Percentiles rank a stretch among this genome's conserved stretches.
Conservation (phyloP, 2,113 vertebrate species). For the Nothobranchius kuhntae region DNA sequence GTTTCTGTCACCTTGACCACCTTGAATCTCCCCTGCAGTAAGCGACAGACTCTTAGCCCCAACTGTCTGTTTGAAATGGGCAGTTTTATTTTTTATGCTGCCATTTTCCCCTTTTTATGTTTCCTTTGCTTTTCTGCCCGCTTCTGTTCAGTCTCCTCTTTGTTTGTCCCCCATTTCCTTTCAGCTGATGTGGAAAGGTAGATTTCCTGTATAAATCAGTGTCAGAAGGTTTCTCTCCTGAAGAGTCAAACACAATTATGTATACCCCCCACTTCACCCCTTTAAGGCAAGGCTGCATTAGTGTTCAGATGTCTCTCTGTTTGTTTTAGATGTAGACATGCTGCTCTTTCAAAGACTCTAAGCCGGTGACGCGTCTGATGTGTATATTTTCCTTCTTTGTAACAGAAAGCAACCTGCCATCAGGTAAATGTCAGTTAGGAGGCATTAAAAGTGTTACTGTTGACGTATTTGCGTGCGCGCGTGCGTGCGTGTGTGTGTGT, state of each 20-base stretch:
- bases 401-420: constrained; percentile 56
- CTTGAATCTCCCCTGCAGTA: constrained; percentile 69
- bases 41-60: constrained; percentile 59
- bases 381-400: constrained; percentile 53
- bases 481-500: constrained; percentile 10
- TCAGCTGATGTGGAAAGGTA: constrained; percentile 9
- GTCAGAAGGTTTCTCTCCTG: constrained; percentile 50
- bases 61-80: constrained; percentile 56
- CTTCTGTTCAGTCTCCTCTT: neutral
- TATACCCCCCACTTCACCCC: neutral
- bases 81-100: constrained; percentile 31
- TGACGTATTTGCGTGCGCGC: constrained; percentile 14
- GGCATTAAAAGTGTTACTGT: constrained; percentile 43
- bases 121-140: neutral
- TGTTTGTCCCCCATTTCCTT: constrained; percentile 25
- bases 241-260: constrained; percentile 38
- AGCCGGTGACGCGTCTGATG: constrained; percentile 35
- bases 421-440: constrained; percentile 70
- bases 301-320: constrained; percentile 32
- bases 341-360: constrained; percentile 42
- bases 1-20: constrained; percentile 76
- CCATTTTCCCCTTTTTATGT: neutral
- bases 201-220: constrained; percentile 29
- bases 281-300: constrained; percentile 32
- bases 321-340: constrained; percentile 52